These are phyloP conservation scores for Gymnosoma rotundatum DNA, from an alignment of 2,888 invertebrate genomes.

Conservation along the genomic window DNA sequence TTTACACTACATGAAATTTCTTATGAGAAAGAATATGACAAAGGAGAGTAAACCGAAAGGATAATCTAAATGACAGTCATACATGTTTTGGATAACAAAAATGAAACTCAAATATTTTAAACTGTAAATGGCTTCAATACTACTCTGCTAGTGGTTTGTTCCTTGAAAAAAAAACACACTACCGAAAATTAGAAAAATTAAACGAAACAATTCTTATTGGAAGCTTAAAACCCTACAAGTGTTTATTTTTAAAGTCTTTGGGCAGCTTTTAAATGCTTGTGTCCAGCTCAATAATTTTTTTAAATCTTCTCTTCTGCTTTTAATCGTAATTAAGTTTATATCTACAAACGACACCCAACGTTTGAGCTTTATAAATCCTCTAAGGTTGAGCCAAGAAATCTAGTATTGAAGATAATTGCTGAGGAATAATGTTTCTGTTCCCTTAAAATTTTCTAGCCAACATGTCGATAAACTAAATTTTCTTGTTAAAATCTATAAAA, in stretches of 20 bases:
- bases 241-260: background rate
- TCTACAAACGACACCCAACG: no score
- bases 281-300: no score
- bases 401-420: no score
- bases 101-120: conserved; percentile 57
- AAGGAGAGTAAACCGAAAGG: conserved; percentile 46
- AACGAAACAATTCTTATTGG: background rate
- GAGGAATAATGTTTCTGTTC: no score
- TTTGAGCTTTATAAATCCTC: no score
- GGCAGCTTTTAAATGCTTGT: no score
- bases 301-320: no score
- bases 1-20: background rate
- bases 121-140: conserved; percentile 69
- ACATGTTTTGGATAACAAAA: conserved; percentile 42
- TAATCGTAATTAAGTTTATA: no score
- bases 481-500: background rate
- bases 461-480: conserved; percentile 24
- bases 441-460: background rate
- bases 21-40: conserved; percentile 21
- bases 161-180: conserved; percentile 3
- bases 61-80: conserved; percentile 68
- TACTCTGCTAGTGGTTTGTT: conserved; percentile 48
- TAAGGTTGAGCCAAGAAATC: no score
- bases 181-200: conserved; percentile 5
- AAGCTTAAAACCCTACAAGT: background rate